Evolutionary conservation across 1,140 invertebrate genomes (phyloP).

Genomic region (Hylaeus anthracinus): DNA sequence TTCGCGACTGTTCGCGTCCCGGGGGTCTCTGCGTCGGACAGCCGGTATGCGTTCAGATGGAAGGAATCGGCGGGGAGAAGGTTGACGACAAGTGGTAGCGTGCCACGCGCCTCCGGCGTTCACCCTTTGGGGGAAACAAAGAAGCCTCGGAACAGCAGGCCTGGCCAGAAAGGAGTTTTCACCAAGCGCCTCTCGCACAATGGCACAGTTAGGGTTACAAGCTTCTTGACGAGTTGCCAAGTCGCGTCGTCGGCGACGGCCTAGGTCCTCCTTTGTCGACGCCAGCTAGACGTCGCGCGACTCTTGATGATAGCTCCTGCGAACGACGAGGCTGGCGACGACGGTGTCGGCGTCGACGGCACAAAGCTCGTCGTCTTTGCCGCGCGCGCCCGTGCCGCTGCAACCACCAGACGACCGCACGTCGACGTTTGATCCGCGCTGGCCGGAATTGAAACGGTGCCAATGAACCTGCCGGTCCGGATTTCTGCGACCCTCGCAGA

Average conservation of each 20-base stretch:
- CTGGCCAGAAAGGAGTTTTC: constrained; percentile 62
- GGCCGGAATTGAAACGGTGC: constrained; percentile 77
- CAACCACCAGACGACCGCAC: constrained; percentile 60
- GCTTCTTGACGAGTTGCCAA: constrained; percentile 79
- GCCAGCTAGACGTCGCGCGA: constrained; percentile 59
- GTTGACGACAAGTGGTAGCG: constrained; percentile 55
- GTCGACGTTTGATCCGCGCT: constrained; percentile 74
- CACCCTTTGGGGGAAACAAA: constrained; percentile 66
- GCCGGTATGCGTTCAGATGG: not conserved
- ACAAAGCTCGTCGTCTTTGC: constrained; percentile 57
- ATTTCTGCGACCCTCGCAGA: constrained; percentile 49
- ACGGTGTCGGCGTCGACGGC: constrained; percentile 53
- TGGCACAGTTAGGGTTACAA: constrained; percentile 76
- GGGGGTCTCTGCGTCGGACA: not conserved
- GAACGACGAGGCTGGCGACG: constrained; percentile 48
- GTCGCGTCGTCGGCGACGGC: constrained; percentile 67
- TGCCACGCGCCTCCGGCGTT: constrained; percentile 54
- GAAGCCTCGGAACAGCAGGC: constrained; percentile 67
- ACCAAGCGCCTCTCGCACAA: constrained; percentile 67
- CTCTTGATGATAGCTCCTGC: constrained; percentile 62
- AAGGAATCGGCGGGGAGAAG: constrained; percentile 5
- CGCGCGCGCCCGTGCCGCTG: constrained; percentile 43
- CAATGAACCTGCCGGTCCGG: constrained; percentile 70
- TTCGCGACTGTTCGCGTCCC: constrained; percentile 24
- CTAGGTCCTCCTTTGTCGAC: constrained; percentile 64